Percentiles rank a stretch among this genome's conserved stretches.
phyloP scores from a whole-genome alignment of 2,888 invertebrate species.

The Zaprionus bogoriensis region DNA sequence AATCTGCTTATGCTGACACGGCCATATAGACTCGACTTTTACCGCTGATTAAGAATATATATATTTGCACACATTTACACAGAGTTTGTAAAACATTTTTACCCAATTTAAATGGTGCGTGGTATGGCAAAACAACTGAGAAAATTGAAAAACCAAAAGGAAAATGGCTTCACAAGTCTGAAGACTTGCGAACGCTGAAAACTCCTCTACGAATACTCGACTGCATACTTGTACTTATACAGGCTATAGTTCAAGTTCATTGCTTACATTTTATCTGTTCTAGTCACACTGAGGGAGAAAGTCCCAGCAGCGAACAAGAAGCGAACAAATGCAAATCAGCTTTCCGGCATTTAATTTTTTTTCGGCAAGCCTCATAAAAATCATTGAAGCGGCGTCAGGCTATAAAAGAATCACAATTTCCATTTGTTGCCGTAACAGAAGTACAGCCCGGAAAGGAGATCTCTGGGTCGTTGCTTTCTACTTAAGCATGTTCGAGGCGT shows the following conservation, averaged over 20 bases:
- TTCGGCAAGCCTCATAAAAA: conserved; percentile 69
- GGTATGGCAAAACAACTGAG: no score
- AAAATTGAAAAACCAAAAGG: conserved; percentile 48
- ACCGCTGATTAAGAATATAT: no score
- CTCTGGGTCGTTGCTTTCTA: conserved; percentile 61
- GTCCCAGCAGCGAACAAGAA: no score
- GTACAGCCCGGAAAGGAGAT: conserved; percentile 1
- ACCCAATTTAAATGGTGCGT: no score
- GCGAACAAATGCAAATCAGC: conserved; percentile 67
- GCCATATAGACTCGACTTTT: no score
- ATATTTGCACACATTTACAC: no score
- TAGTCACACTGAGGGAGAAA: no score
- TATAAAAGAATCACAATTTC: conserved; percentile 69
- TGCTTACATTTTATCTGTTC: not conserved
- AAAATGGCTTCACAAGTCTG: not conserved
- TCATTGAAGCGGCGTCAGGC: conserved; percentile 76
- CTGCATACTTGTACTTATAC: no score
- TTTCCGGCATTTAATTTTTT: conserved; percentile 34
- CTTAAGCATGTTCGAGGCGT: conserved; percentile 65
- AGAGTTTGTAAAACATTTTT: no score
- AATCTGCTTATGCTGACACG: no score
- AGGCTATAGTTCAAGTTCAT: not conserved
- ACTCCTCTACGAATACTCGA: conserved; percentile 3
- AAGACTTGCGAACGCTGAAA: not conserved
- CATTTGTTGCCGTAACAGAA: conserved; percentile 52